These are phyloP conservation scores for Linnaemya vulpina DNA, from an alignment of 2,888 invertebrate genomes.

Conservation along the genomic window DNA sequence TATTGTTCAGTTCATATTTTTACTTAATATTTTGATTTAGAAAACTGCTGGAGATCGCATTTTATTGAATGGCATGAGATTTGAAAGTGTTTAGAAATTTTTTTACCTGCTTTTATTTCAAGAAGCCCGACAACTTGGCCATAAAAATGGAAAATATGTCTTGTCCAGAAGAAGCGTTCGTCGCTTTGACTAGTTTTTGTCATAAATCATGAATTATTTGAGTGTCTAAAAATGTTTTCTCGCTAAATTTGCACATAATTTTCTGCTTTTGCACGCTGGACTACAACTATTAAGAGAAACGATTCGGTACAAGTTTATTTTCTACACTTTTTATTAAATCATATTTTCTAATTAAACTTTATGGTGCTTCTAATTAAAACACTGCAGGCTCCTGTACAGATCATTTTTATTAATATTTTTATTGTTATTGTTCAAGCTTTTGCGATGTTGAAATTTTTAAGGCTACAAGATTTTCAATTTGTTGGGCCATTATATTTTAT, in stretches of 20 bases:
- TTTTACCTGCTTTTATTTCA: not conserved
- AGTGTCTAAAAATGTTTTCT: constrained; percentile 36
- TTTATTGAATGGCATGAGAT: constrained; percentile 78
- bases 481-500: constrained; percentile 69
- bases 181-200: constrained; percentile 4
- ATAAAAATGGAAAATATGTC: not conserved
- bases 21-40: constrained; percentile 66
- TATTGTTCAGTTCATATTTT: constrained; percentile 71
- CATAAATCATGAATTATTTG: constrained; percentile 54
- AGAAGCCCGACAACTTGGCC: not conserved
- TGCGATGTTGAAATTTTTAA: constrained; percentile 28
- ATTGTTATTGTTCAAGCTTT: constrained; percentile 18
- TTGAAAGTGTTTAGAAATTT: not conserved
- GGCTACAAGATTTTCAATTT: constrained; percentile 68
- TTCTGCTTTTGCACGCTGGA: not conserved
- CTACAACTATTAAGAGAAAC: not conserved
- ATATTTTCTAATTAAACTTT: constrained; percentile 80
- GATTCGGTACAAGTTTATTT: not conserved
- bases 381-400: constrained; percentile 78
- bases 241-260: constrained; percentile 47
- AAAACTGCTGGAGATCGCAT: constrained; percentile 79
- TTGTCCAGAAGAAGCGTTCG: not conserved
- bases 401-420: constrained; percentile 11
- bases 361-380: constrained; percentile 81
- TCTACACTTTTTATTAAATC: constrained; percentile 64